Evolutionary conservation across 2,888 invertebrate species (phyloP), one percentile per base, ranked within the genome.

Genomic region (Noctua janthe): DNA sequence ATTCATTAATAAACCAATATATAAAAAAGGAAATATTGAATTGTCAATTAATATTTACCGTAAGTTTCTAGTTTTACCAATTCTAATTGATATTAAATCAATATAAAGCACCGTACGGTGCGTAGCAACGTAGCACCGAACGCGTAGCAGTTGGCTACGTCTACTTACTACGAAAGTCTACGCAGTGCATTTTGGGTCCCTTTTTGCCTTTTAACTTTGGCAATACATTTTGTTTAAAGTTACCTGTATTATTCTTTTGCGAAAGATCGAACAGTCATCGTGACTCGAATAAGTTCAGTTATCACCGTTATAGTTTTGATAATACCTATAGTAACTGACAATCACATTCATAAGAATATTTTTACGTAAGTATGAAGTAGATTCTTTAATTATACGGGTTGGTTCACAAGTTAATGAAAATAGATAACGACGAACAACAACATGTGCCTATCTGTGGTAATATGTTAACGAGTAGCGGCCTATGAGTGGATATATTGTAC

Each of bases 331-430:
- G 2, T 39, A 66, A 13, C 5, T 67, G 20, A 54, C 29, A 74
- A 75, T 56, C 35, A 75, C 43, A 81, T 74, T 71, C 49, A 81
- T 51, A 56, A 72, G 35, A 71, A 54, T 67, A 66, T 47, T 49
- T 39, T 81, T 83, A 76, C 62, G 59, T 71, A 64, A 74, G 11
- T 69, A 59, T 39, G 15, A 73, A 74, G 71, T 39, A 71, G 39
- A 62, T 67, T 69, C 29, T 76, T 74, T 82, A 76, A 86, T 86
- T 67, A 74, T 13, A 72, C 74, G 83, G 78, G 69, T 83, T 77
- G 62, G 29, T 77, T 74, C 71, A 74, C 56, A 51, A 83, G 71
- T 54, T 70, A 78, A 87, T 78, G 54, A 66, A 75, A 83, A 47
- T 70, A 67, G 78, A 84, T 84, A 83, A 74, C 23, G 17, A 35